Percentiles rank a stretch among this genome's conserved stretches.
Evolutionary conservation across 2,113 vertebrate species (phyloP).

Genomic region (Notarius quadriscutis): DNA sequence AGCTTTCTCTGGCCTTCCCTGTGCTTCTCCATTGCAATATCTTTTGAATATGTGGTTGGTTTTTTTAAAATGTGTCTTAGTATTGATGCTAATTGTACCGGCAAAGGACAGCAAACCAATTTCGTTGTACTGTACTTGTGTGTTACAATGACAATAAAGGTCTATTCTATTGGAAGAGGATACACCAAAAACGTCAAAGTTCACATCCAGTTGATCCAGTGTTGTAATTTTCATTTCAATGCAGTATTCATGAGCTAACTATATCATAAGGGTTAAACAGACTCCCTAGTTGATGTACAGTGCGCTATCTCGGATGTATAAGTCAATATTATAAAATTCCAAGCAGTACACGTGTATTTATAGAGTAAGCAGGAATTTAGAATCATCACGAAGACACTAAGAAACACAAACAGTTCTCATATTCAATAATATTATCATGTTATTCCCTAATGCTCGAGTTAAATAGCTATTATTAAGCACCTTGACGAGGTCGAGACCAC

Average conservation of each 20-base stretch:
- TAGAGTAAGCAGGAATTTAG: not conserved
- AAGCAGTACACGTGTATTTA: not conserved
- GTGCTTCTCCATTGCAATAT: no score
- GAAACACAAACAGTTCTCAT: not conserved
- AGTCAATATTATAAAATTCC: not conserved
- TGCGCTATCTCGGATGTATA: not conserved
- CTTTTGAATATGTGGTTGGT: no score
- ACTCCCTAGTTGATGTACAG: not conserved
- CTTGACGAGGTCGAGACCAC: constrained; percentile 68
- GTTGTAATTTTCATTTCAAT: not conserved
- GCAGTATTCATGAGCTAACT: not conserved
- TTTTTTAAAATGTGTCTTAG: no score
- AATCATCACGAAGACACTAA: not conserved
- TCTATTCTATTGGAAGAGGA: not conserved
- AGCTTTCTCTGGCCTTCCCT: no score
- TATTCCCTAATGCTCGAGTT: not conserved
- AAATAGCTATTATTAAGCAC: constrained; percentile 43
- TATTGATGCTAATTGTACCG: no score
- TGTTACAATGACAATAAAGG: no score
- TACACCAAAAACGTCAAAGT: not conserved
- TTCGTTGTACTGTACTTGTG: no score
- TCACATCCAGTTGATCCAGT: not conserved
- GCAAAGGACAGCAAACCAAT: no score
- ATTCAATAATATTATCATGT: not conserved
- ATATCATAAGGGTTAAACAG: not conserved